phyloP scores from a whole-genome alignment of 1,140 invertebrate genomes.

The Cydia strobilella region DNA sequence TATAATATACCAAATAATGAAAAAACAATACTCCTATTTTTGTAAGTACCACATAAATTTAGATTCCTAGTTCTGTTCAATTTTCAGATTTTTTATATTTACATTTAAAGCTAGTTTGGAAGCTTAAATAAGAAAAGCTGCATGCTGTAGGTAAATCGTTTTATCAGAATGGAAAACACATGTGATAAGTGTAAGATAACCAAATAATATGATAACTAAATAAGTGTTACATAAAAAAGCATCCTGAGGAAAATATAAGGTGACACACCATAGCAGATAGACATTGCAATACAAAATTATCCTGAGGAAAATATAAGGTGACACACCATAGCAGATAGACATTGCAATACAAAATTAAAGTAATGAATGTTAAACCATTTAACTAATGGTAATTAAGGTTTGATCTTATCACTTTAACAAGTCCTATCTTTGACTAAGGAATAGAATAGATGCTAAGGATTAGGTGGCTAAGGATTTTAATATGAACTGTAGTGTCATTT shows the following conservation, averaged over 20 bases:
- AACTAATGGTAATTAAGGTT: neutral
- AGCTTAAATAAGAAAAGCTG: no score
- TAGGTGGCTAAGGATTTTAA: no score
- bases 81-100: no score
- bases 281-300: neutral
- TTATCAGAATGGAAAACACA: neutral
- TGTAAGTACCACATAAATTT: no score
- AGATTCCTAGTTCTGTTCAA: no score
- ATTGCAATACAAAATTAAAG: neutral
- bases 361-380: neutral
- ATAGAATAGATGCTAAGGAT: no score
- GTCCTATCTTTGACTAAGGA: no score
- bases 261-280: neutral
- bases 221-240: neutral
- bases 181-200: conserved; percentile 11
- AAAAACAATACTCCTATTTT: neutral
- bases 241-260: neutral
- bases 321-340: neutral
- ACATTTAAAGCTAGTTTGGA: no score
- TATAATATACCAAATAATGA: neutral
- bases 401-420: neutral
- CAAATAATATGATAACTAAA: neutral
- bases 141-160: no score
- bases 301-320: neutral
- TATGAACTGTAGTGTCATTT: no score